These are phyloP conservation scores for Malurus elegans DNA, from an alignment of 2,113 vertebrate species.

Conservation along the genomic window DNA sequence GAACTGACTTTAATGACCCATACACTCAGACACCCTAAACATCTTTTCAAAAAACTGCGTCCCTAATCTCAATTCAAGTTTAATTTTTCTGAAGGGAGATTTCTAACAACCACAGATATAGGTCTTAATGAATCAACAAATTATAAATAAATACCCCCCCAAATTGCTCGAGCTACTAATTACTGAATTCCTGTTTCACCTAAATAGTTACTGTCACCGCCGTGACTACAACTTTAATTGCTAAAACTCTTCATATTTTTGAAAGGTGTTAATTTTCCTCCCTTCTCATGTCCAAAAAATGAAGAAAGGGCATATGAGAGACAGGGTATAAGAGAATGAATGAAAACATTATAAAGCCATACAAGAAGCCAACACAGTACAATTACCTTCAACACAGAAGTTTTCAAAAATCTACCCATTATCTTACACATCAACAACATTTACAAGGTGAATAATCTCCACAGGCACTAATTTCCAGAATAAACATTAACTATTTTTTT, in stretches of 20 bases:
- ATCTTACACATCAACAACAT: background rate
- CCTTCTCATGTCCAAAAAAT: background rate
- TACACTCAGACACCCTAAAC: background rate
- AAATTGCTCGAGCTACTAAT: background rate
- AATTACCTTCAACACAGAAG: background rate
- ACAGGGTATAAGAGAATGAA: background rate
- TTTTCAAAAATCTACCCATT: background rate
- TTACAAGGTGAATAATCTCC: background rate
- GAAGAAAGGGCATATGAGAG: background rate
- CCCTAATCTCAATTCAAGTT: background rate
- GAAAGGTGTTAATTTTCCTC: background rate
- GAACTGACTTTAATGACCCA: background rate
- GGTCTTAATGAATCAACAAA: background rate
- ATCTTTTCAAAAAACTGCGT: background rate
- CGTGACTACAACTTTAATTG: background rate
- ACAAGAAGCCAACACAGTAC: background rate
- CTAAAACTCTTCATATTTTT: background rate
- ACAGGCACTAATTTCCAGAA: background rate
- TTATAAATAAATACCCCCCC: background rate
- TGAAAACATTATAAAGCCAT: background rate
- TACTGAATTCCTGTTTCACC: background rate
- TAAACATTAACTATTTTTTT: background rate
- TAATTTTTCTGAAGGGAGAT: background rate
- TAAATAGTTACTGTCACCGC: background rate
- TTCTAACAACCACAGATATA: background rate